phyloP scores from a whole-genome alignment of 1,140 invertebrate species.

The Drosophila virilis region DNA sequence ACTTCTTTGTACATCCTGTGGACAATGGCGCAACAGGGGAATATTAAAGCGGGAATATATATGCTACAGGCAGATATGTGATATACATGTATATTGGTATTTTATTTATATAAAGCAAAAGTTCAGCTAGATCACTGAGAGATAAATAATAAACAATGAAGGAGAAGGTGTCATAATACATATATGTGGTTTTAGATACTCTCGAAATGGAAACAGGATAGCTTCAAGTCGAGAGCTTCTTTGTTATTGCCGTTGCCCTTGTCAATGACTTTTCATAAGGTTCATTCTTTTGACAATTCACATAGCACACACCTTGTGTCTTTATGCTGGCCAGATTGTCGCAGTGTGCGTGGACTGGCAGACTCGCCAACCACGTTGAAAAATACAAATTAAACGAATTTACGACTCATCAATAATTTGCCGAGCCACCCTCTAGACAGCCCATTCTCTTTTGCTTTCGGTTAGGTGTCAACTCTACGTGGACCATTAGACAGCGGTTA shows the following conservation, averaged over 20 bases:
- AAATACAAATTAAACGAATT: constrained; percentile 48
- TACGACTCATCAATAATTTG: constrained; percentile 64
- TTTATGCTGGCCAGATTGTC: background rate
- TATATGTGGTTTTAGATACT: no score
- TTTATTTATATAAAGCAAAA: no score
- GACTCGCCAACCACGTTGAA: background rate
- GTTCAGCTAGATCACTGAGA: no score
- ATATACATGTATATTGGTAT: no score
- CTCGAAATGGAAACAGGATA: background rate
- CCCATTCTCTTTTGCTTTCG: constrained; percentile 11
- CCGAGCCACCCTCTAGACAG: background rate
- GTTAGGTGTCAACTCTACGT: constrained; percentile 48
- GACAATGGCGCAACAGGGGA: constrained; percentile 12
- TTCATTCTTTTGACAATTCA: constrained; percentile 66
- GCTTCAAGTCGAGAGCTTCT: background rate
- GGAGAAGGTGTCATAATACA: no score
- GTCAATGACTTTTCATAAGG: constrained; percentile 69
- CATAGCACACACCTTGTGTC: constrained; percentile 31
- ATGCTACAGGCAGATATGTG: no score
- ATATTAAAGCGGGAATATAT: background rate
- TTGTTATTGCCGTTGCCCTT: no score
- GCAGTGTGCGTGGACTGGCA: constrained; percentile 17
- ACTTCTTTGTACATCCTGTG: constrained; percentile 48
- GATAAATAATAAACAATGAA: no score
- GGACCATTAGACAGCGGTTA: constrained; percentile 64